These are phyloP conservation scores for Tarsius wallacei DNA, from an alignment of 2,797 vertebrate species.

Conservation along the genomic window DNA sequence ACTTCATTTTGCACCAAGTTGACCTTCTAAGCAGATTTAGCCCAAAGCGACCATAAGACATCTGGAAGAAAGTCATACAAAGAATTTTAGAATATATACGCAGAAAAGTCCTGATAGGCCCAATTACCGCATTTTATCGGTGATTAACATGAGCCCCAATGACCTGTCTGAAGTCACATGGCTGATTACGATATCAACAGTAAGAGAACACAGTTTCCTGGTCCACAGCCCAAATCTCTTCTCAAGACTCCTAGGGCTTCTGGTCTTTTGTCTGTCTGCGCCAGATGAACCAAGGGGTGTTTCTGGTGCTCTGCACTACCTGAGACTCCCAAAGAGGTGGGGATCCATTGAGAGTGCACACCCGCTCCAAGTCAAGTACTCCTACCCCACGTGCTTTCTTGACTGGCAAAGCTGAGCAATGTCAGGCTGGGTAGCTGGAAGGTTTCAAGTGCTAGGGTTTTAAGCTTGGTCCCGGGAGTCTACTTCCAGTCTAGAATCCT, in stretches of 20 bases:
- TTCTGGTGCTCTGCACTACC: background rate
- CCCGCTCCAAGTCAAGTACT: background rate
- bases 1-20: background rate
- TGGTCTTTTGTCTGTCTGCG: background rate
- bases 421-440: background rate
- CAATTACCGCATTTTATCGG: background rate
- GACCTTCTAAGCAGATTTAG: conserved; percentile 37
- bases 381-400: background rate
- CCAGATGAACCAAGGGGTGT: background rate
- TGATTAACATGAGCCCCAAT: background rate
- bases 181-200: background rate
- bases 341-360: background rate
- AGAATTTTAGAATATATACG: conserved; percentile 34
- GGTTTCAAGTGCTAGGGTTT: background rate
- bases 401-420: background rate
- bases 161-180: background rate
- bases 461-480: background rate
- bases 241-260: background rate
- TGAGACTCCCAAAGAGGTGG: background rate
- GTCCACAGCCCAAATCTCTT: background rate
- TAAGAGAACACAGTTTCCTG: background rate
- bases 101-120: background rate
- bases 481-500: conserved; percentile 58
- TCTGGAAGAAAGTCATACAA: background rate
- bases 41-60: background rate